Base-by-base conservation (phyloP, 2,888 invertebrate genomes). In the Rhodophaea formosa region DNA sequence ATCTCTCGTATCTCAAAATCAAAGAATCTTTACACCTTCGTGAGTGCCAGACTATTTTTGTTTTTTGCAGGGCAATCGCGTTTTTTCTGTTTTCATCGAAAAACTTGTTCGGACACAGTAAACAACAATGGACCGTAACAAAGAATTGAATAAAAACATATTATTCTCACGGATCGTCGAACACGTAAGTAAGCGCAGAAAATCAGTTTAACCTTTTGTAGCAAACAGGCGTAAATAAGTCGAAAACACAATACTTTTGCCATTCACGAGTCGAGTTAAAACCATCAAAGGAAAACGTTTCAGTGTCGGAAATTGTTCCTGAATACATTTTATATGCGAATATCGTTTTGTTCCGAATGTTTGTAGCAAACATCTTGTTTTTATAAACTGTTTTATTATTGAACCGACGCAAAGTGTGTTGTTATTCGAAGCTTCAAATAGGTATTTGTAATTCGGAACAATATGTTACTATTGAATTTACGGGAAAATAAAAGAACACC, bases 231-330 rank as follows among this genome's bases (percentile, higher is more conserved):
- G 29, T 46, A 17, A 17, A 46, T 17, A 46, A 46, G 46, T n/a
- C 12, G 46, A 29, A 39, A 46, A 46, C 46, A 46, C 46, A 46
- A 46, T 29, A 47, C 47, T 47, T 29, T 30, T n/a, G 12, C 39
- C 39, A 39, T 39, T 39, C 35, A 35, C 10, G 12, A 35, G 8
- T 35, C 39, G 39, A 39, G 39, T 39, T 39, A 39, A 39, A 39
- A 39, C 39, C 39, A 39, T 39, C 39, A 39, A 39, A 39, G 3
- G 39, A 39, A 39, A 23, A n/a, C 5, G n/a, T 39, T n/a, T 39
- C 39, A 12, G 39, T 6, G 12, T 39, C 12, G n/a, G 39, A 39
- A 39, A 39, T 39, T 39, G 39, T 39, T 39, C 8, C 12, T 39
- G 39, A 39, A 39, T 39, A 39, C 12, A 6, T 23, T 12, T 10